phyloP scores from a whole-genome alignment of 2,797 vertebrate species.

The Emys orbicularis region DNA sequence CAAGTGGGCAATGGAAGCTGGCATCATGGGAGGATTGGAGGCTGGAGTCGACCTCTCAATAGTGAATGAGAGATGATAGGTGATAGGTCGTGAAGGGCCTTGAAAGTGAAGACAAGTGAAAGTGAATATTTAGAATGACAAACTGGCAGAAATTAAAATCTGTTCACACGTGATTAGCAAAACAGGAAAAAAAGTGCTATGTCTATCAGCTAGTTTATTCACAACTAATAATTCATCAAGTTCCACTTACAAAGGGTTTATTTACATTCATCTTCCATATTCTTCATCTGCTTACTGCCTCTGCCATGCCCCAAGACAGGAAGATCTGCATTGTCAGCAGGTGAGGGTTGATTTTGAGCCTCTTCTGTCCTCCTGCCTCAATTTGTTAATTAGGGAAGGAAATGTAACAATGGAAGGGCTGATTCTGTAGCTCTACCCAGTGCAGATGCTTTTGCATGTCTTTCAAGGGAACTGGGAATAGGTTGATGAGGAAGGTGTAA shows the following conservation, averaged over 20 bases:
- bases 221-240: slow-evolving; percentile 30
- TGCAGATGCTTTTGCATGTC: background rate
- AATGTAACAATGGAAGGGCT: background rate
- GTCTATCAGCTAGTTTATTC: slow-evolving; percentile 50
- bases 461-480: background rate
- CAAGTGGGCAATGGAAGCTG: too few species aligned
- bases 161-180: slow-evolving; percentile 8
- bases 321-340: background rate
- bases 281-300: rapidly evolving
- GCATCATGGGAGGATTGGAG: too few species aligned
- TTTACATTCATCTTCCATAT: slow-evolving; percentile 1
- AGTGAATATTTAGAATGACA: background rate
- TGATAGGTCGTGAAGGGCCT: too few species aligned
- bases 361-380: background rate
- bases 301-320: background rate
- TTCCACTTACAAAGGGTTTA: background rate
- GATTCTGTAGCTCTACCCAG: background rate
- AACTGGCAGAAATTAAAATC: slow-evolving; percentile 32
- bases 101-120: slow-evolving; percentile 20
- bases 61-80: too few species aligned
- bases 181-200: background rate
- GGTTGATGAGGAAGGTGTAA: background rate
- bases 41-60: too few species aligned
- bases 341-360: background rate
- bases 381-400: background rate